Conservation (phyloP, 2,113 vertebrate species). For the Clarias magur region DNA sequence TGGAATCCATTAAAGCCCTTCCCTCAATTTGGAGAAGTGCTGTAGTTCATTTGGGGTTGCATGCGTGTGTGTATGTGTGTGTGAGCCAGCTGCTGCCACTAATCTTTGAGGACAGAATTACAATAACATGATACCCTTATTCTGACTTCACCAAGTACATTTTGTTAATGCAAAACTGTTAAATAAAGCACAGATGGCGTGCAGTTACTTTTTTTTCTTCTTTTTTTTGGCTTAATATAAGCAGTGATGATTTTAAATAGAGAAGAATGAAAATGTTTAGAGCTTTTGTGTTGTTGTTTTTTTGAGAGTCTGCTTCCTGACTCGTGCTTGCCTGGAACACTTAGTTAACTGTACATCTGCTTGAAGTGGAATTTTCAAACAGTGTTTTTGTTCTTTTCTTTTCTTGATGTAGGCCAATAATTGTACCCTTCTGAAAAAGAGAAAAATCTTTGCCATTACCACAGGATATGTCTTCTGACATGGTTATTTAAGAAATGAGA, state of each 20-base stretch:
- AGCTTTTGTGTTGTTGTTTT: neutral
- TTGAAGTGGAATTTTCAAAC: neutral
- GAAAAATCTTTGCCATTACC: too few species aligned
- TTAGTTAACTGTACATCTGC: neutral
- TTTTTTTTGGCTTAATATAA: neutral
- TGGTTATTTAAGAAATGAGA: too few species aligned
- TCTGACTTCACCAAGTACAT: neutral
- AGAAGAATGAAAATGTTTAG: neutral
- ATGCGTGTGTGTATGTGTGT: neutral
- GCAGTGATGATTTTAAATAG: neutral
- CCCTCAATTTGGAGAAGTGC: neutral
- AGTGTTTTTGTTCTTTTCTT: neutral
- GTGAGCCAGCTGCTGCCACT: neutral
- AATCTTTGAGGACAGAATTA: neutral
- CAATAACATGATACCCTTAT: neutral
- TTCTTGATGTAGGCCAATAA: neutral
- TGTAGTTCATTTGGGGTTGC: neutral
- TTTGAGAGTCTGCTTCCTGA: neutral
- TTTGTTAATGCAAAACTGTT: neutral
- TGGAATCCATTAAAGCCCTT: neutral
- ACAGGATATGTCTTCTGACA: too few species aligned
- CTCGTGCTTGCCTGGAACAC: neutral
- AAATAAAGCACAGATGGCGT: conserved; percentile 1
- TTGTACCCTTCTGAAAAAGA: too few species aligned
- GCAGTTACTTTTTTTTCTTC: neutral